Percentiles rank a stretch among this genome's conserved stretches.
Evolutionary conservation across 2,113 vertebrate species (phyloP).

Genomic region (Marmota flaviventris): DNA sequence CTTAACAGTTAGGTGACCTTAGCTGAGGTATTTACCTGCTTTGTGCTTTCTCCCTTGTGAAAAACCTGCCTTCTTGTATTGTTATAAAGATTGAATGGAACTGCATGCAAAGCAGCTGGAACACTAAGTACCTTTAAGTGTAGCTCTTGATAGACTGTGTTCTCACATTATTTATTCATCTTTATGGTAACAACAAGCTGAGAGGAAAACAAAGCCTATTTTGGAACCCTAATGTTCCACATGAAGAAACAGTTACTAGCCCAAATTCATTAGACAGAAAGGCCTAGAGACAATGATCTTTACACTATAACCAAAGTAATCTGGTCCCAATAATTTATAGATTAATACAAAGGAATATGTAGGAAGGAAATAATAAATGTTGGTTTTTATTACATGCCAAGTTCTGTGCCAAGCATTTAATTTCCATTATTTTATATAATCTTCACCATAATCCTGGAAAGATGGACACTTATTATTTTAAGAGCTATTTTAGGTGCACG

Average conservation of each 20-base stretch:
- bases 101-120: background rate
- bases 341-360: background rate
- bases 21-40: background rate
- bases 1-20: background rate
- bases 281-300: background rate
- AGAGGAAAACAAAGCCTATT: background rate
- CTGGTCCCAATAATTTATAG: background rate
- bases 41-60: background rate
- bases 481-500: background rate
- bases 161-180: background rate
- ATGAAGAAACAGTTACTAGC: background rate
- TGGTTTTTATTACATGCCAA: background rate
- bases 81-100: background rate
- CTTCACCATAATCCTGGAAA: background rate
- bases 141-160: background rate
- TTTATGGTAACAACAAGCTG: background rate
- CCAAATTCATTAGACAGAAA: background rate
- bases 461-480: background rate
- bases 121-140: background rate
- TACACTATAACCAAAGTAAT: background rate
- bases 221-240: background rate
- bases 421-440: constrained; percentile 45
- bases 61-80: background rate
- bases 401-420: background rate
- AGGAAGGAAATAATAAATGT: background rate